Conservation (phyloP, 2,888 invertebrate species). For the Agonopterix alstromeriana region DNA sequence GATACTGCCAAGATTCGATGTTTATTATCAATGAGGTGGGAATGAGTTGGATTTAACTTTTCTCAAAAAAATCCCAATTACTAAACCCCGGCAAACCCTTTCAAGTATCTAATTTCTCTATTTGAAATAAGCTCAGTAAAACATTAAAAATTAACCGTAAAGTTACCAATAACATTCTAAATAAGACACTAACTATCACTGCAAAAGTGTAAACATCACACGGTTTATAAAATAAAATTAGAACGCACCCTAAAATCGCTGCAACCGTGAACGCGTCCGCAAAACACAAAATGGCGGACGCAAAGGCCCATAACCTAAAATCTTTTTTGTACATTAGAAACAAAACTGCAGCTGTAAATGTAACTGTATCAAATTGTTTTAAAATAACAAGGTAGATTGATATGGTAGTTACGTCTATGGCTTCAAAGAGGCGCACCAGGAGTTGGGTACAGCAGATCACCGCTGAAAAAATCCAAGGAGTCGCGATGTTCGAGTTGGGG, state of each 20-base stretch:
- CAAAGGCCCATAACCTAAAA: conserved; percentile 23
- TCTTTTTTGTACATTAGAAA: conserved; percentile 35
- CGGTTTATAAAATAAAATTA: conserved; percentile 51
- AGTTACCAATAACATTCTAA: conserved; percentile 53
- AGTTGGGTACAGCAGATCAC: conserved; percentile 60
- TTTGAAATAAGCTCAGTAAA: conserved; percentile 33
- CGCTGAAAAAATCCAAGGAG: conserved; percentile 73
- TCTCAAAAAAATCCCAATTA: too few species aligned
- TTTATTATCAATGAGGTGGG: too few species aligned
- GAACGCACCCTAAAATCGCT: conserved; percentile 37
- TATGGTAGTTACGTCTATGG: conserved; percentile 46
- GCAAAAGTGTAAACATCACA: conserved; percentile 59
- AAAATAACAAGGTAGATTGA: conserved; percentile 44
- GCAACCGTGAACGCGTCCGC: conserved; percentile 29
- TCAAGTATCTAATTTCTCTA: not conserved
- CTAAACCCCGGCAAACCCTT: too few species aligned
- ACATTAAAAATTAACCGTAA: conserved; percentile 46
- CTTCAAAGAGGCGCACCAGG: conserved; percentile 34
- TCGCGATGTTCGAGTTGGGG: conserved; percentile 51
- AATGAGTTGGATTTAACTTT: too few species aligned
- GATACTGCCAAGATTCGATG: too few species aligned
- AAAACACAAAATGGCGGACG: conserved; percentile 42
- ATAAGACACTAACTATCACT: conserved; percentile 57
- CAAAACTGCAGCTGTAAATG: conserved; percentile 35
- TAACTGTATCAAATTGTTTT: conserved; percentile 36